Evolutionary conservation across 2,113 vertebrate genomes (phyloP).

Genomic region (Cercocebus atys): DNA sequence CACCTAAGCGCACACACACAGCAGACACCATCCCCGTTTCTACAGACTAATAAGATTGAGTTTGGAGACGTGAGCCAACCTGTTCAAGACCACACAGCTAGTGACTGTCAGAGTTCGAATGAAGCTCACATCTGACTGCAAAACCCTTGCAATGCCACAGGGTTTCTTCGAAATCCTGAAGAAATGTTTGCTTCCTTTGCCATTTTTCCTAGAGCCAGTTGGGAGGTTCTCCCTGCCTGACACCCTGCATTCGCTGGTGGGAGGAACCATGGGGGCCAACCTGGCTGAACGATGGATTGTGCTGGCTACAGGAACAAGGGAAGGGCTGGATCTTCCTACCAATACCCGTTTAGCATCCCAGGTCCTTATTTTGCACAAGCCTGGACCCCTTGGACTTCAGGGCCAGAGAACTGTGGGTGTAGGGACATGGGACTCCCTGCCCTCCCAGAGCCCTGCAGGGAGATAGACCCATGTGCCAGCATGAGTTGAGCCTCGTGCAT

Average conservation of each 20-base stretch:
- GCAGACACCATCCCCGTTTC: background rate
- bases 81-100: background rate
- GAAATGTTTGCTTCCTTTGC: fast-evolving
- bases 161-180: background rate
- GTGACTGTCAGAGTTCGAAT: fast-evolving
- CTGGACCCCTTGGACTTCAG: background rate
- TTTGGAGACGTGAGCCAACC: background rate
- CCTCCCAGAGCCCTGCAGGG: background rate
- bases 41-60: background rate
- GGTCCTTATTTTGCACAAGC: background rate
- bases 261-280: background rate
- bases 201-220: background rate
- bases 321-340: background rate
- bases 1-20: fast-evolving
- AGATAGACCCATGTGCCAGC: fast-evolving
- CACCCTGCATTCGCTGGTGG: fast-evolving
- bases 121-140: background rate
- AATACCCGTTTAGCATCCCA: fast-evolving
- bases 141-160: background rate
- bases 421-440: background rate
- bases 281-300: fast-evolving
- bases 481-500: background rate
- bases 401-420: background rate
- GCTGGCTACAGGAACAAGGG: background rate
- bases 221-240: background rate